These are phyloP conservation scores for Holothuria scabra DNA, from an alignment of 53 echinoderm and acorn worm species.

Conservation along the genomic window DNA sequence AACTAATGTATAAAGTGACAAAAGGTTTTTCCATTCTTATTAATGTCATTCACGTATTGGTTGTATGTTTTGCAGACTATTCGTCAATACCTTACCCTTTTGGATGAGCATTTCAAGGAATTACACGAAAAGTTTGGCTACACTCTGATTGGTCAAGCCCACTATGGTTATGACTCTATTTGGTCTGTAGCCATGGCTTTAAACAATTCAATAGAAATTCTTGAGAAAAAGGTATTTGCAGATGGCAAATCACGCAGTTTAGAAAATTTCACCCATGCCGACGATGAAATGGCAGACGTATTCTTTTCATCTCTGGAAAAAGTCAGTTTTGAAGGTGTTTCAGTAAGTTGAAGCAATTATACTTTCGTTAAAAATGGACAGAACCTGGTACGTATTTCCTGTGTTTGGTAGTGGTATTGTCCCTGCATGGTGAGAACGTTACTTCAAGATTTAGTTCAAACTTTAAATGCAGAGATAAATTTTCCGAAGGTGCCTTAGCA, in stretches of 20 bases:
- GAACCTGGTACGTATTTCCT: no score
- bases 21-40: no score
- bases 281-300: conserved; percentile 55
- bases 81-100: conserved; percentile 46
- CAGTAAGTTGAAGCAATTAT: conserved; percentile 12
- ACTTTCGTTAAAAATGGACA: no score
- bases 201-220: conserved; percentile 46
- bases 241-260: conserved; percentile 33
- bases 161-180: conserved; percentile 60
- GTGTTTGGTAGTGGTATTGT: no score
- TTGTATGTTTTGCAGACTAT: conserved; percentile 59
- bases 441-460: no score
- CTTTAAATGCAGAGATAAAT: no score
- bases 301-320: conserved; percentile 56
- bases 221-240: conserved; percentile 37
- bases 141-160: conserved; percentile 35
- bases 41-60: background rate
- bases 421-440: no score
- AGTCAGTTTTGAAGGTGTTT: conserved; percentile 50
- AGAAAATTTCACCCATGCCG: conserved; percentile 66
- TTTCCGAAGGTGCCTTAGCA: no score
- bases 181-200: conserved; percentile 68
- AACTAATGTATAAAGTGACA: no score
- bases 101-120: conserved; percentile 51
- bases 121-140: conserved; percentile 64